These are phyloP conservation scores for Octodon degus DNA, from an alignment of 2,113 vertebrate species.

Conservation along the genomic window DNA sequence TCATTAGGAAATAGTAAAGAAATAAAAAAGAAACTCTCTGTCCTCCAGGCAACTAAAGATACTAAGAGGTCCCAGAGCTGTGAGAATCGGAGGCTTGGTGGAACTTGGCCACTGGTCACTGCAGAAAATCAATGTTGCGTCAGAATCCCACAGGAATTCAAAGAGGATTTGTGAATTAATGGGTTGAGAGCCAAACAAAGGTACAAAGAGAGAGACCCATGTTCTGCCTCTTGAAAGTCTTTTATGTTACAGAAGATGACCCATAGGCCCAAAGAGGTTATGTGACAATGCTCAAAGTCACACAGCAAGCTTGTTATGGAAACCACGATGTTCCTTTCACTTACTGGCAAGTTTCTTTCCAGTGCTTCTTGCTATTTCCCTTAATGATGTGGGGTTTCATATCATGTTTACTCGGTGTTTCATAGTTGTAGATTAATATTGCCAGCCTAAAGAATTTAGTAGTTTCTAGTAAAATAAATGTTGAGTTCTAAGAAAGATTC, in stretches of 20 bases:
- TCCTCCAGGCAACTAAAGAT: not conserved
- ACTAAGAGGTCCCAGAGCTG: not conserved
- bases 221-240: slow-evolving; percentile 9
- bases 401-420: slow-evolving; percentile 25
- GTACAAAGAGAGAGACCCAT: not conserved
- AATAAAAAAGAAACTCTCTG: not conserved
- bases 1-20: not conserved
- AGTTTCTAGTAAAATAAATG: slow-evolving; percentile 20
- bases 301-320: not conserved
- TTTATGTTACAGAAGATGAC: slow-evolving; percentile 14
- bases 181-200: not conserved
- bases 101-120: not conserved
- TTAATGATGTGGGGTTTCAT: not conserved
- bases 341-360: not conserved
- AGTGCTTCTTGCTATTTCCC: not conserved
- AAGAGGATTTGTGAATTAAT: slow-evolving; percentile 43
- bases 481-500: not conserved
- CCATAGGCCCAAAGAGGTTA: not conserved
- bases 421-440: not conserved
- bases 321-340: not conserved
- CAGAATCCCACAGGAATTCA: not conserved
- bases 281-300: not conserved
- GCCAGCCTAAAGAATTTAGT: not conserved
- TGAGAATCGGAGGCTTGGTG: not conserved
- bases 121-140: not conserved